A percentile compares a stretch with the other conserved stretches of the same genome.
Evolutionary conservation across 2,888 invertebrate genomes (phyloP).

Genomic region (Oeneis ivallda): DNA sequence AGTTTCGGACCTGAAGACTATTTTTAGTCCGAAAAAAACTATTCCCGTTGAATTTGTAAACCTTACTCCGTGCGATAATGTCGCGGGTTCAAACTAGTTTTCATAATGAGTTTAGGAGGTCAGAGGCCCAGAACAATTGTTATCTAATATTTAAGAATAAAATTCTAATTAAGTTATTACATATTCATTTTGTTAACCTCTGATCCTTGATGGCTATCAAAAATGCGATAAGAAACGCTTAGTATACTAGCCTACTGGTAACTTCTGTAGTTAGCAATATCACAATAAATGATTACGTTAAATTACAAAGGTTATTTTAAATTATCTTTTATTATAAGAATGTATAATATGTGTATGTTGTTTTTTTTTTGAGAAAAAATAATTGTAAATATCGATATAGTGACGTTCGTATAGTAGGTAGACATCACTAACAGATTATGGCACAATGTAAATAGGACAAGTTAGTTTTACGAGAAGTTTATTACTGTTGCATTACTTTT

Average conservation of each 20-base stretch:
- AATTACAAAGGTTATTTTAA: neutral
- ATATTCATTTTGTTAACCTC: neutral
- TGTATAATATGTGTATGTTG: too few species aligned
- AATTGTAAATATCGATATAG: too few species aligned
- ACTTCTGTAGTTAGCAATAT: neutral
- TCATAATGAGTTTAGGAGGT: neutral
- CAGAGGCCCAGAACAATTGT: neutral
- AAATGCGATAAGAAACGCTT: neutral
- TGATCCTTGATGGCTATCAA: neutral
- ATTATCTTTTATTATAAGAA: too few species aligned
- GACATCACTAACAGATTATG: neutral
- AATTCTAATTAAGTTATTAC: conserved; percentile 1
- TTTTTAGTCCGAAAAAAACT: too few species aligned
- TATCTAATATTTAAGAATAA: neutral
- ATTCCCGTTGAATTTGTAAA: too few species aligned
- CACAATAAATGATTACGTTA: neutral
- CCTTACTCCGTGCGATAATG: too few species aligned
- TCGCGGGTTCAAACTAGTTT: too few species aligned
- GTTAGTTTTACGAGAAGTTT: neutral
- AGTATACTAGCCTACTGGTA: neutral
- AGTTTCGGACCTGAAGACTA: too few species aligned
- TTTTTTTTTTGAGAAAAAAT: too few species aligned
- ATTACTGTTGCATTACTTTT: too few species aligned
- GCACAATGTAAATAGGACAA: neutral
- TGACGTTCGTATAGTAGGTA: too few species aligned